phyloP scores from a whole-genome alignment of 2,797 vertebrate genomes.

The Zenarchopterus dispar region DNA sequence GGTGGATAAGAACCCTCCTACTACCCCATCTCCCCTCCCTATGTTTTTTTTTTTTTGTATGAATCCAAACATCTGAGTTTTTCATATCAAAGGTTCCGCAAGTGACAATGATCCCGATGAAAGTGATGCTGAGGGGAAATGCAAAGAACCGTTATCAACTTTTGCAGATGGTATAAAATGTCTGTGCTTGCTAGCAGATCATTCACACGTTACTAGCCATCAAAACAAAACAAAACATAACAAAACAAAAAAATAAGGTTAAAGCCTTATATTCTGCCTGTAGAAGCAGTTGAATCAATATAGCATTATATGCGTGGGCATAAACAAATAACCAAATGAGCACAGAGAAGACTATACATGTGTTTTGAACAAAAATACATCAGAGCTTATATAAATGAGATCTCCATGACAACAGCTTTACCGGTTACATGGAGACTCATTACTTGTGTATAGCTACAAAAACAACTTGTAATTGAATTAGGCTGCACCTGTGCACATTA shows the following conservation, averaged over 20 bases:
- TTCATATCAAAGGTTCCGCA: conserved; percentile 36
- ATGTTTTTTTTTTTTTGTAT: conserved; percentile 40
- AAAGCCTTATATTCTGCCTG: conserved; percentile 41
- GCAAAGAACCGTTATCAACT: conserved; percentile 49
- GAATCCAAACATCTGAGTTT: conserved; percentile 39
- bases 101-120: conserved; percentile 47
- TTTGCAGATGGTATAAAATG: conserved; percentile 51
- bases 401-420: conserved; percentile 97
- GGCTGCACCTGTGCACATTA: conserved; percentile 86
- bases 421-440: conserved; percentile 90
- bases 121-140: conserved; percentile 48
- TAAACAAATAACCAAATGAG: conserved; percentile 80
- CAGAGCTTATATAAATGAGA: conserved; percentile 88
- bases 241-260: conserved; percentile 9
- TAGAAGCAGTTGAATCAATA: conserved; percentile 56
- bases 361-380: conserved; percentile 85
- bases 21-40: conserved; percentile 13
- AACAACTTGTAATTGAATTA: conserved; percentile 86
- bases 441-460: conserved; percentile 89
- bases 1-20: conserved; percentile 32
- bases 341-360: conserved; percentile 70
- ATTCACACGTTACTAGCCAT: conserved; percentile 47
- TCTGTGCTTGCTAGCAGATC: conserved; percentile 46
- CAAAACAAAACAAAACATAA: neutral
- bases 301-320: conserved; percentile 58